Evolutionary conservation across 64 coral and sea anemone species (phyloP), one percentile per base, ranked within the genome.

Genomic region (Dendronephthya gigantea): DNA sequence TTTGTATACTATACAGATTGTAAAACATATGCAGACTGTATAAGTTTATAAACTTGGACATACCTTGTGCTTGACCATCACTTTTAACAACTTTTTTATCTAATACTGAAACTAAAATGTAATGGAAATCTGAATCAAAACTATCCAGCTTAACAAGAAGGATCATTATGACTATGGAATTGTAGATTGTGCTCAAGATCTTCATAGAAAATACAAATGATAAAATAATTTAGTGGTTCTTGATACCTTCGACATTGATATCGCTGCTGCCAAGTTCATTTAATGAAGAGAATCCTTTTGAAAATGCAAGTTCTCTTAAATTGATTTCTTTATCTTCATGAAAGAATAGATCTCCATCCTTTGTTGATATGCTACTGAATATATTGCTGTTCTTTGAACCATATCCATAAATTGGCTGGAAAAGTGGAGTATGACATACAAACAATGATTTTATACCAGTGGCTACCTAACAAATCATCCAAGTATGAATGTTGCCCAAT

Each of bases 341-440:
- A 39, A 36, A 79, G 36, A 33, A 79, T 35, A 79, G 32, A 34
- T 79, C 72, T 28, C 72, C 72, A 29, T 79, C 72, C 32, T 79
- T 79, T 79, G 72, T 79, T 34, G 72, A 34, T 33, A 79, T 79
- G 29, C 72, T 79, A 34, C 72, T 79, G 32, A 79, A 79, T 79
- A 79, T 35, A 79, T 79, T 79, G 72, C 72, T 79, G 72, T 79
- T 79, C 32, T 79, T 79, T 17, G 36, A 79, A 34, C 72, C 72
- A 79, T 79, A 36, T 79, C 72, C 72, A 79, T 79, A 79, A 36
- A 79, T 79, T 79, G 72, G 72, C 72, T 79, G 29, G 15, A 79
- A 34, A 79, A 28, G 4, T 19, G 22, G 51, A 58, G 6, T 58
- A 11, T 58, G 4, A 45, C 41, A 45, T 45, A 11, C 11, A 6